Conservation (phyloP, 2,888 invertebrate genomes). For the Mantis religiosa region DNA sequence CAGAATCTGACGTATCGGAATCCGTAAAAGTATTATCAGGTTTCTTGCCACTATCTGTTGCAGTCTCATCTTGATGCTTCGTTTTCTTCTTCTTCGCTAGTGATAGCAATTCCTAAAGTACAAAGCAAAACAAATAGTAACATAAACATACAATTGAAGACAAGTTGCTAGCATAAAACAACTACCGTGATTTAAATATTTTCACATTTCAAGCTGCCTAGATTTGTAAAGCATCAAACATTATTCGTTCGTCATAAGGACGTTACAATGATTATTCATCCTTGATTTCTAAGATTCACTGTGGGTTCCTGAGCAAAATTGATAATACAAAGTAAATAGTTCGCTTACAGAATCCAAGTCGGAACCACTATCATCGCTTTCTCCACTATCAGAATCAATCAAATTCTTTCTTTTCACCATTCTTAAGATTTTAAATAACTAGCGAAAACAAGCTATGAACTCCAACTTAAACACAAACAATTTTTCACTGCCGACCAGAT, state of each 20-base stretch:
- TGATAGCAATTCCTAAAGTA: slow-evolving; percentile 69
- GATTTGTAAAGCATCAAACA: background rate
- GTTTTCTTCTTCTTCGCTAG: slow-evolving; percentile 75
- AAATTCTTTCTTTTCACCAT: slow-evolving; percentile 83
- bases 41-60: slow-evolving; percentile 28
- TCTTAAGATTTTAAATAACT: too few species aligned
- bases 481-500: background rate
- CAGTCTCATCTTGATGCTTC: slow-evolving; percentile 42
- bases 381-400: slow-evolving; percentile 77
- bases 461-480: background rate
- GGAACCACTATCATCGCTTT: slow-evolving; percentile 63
- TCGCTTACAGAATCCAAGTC: slow-evolving; percentile 78
- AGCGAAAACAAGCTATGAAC: too few species aligned
- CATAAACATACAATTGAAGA: background rate
- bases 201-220: background rate
- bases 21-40: slow-evolving; percentile 36
- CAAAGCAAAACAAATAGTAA: slow-evolving; percentile 16
- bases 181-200: too few species aligned
- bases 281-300: background rate
- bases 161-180: background rate
- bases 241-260: background rate
- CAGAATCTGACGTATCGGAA: slow-evolving; percentile 53
- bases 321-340: background rate
- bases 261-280: background rate
- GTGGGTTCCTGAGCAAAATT: background rate